phyloP scores from a whole-genome alignment of 2,797 vertebrate species.

The Sitta carolinensis region DNA sequence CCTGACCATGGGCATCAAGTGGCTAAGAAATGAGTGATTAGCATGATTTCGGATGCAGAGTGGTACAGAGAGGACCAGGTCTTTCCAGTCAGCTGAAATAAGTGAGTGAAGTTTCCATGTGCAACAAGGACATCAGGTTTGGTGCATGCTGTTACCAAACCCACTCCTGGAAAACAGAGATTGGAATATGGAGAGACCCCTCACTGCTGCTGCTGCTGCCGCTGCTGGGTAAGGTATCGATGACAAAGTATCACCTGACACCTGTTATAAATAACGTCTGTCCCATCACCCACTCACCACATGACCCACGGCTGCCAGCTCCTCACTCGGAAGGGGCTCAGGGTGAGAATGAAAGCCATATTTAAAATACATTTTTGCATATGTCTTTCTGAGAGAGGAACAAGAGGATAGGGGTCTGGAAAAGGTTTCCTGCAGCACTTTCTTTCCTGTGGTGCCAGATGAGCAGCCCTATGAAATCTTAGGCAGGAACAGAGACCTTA shows the following conservation, averaged over 20 bases:
- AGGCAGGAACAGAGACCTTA: background rate
- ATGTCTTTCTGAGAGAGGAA: background rate
- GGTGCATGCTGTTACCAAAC: background rate
- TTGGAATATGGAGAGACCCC: background rate
- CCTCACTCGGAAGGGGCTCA: background rate
- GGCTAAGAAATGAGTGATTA: rapidly evolving
- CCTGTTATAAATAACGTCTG: slow-evolving; percentile 53
- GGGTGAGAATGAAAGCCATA: background rate
- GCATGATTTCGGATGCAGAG: background rate
- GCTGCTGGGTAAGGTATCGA: background rate
- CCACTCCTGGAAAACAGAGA: background rate
- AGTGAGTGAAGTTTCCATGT: background rate
- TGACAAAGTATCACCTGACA: slow-evolving; percentile 48
- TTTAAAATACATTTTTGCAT: slow-evolving; percentile 24
- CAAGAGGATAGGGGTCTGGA: background rate
- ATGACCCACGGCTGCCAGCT: slow-evolving; percentile 42
- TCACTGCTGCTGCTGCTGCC: background rate
- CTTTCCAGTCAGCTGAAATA: background rate
- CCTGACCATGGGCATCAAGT: background rate
- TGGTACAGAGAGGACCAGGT: background rate
- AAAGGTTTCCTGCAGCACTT: background rate
- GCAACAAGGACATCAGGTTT: background rate
- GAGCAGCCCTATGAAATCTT: background rate
- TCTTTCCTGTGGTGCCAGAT: background rate
- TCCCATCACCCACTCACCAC: slow-evolving; percentile 45